Base-by-base conservation (phyloP, 1,140 invertebrate species). In the Penaeus chinensis region DNA sequence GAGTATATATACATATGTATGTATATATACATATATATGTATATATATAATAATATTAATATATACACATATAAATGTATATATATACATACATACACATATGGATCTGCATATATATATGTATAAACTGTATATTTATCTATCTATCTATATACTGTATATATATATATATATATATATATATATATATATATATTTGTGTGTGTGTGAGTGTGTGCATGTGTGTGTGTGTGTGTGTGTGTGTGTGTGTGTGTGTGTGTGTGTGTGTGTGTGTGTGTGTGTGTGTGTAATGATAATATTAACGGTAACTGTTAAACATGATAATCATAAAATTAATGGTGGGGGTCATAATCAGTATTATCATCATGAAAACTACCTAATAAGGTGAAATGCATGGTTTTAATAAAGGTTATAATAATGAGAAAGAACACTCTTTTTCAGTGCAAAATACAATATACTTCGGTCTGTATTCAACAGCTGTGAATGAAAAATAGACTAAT, bases 101-200 rank as follows among this genome's bases (percentile, higher is more conserved):
- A 24, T 71, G 24, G 1, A 71, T 71, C 16, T 71, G 37, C 24
- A 24, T 71, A 24, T 71, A 24, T 71, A 24, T 71, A 24, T 71
- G 18, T 71, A 10, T 71, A n/a, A n/a, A n/a, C n/a, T n/a, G n/a
- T 69, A 69, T 69, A 69, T 13, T 8, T 69, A 69, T 69, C 4
- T 69, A 69, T 69, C 4, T 69, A 69, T 69, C 4, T 69, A 69
- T 69, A 69, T 69, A 69, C 27, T 69, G 13, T 69, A 32, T 32
- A 32, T 32, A 32, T 32, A 32, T 32, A 32, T 32, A 32, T 2
- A 32, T 32, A 32, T 32, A 69, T 69, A 69, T 69, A 69, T 69
- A 69, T 69, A 69, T 69, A 69, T 69, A 69, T 69, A 69, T 69
- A 69, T 69, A 69, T 69, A 69, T 69, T 0, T 24, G n/a, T 24